A percentile compares a stretch with the other conserved stretches of the same genome.
phyloP scores from a whole-genome alignment of 2,113 vertebrate species.

The Astur gentilis region DNA sequence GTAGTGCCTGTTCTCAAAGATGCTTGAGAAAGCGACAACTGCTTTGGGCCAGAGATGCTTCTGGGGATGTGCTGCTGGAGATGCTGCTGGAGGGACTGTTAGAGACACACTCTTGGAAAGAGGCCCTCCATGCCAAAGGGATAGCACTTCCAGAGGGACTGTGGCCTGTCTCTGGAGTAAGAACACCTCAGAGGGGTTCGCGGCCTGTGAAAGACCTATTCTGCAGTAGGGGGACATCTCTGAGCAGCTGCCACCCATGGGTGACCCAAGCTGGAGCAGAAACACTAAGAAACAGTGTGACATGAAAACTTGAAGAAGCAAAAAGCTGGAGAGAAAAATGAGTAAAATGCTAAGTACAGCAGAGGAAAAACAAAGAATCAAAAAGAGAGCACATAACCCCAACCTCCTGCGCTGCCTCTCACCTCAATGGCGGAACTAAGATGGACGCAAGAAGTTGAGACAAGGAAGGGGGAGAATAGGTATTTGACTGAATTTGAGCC shows the following conservation, averaged over 20 bases:
- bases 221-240: neutral
- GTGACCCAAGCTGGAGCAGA: accelerated
- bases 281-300: neutral
- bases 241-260: neutral
- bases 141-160: neutral
- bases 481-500: neutral
- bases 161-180: neutral
- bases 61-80: neutral
- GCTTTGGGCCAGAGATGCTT: neutral
- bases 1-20: neutral
- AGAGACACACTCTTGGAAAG: neutral
- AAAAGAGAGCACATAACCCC: neutral
- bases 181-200: neutral
- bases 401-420: neutral
- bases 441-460: neutral
- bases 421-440: neutral
- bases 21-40: neutral
- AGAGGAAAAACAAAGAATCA: neutral
- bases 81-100: neutral
- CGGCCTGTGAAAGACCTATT: neutral
- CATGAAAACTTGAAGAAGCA: neutral
- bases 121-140: neutral
- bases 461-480: neutral
- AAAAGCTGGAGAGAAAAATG: neutral
- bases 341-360: neutral